These are phyloP conservation scores for Rhyacichthys aspro DNA, from an alignment of 2,797 vertebrate species.

Conservation along the genomic window DNA sequence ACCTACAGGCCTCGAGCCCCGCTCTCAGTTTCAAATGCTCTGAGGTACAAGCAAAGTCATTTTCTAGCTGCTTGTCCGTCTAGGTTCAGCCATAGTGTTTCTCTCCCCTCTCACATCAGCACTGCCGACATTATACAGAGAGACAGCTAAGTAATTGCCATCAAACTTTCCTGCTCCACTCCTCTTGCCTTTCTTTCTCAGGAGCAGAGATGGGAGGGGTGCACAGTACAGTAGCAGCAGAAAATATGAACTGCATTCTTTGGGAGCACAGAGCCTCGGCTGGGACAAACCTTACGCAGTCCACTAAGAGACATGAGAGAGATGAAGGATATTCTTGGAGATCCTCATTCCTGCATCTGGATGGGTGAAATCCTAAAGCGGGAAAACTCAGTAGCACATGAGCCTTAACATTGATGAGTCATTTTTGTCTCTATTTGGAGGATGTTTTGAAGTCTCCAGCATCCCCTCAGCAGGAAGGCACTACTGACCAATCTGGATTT, in stretches of 20 bases:
- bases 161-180: slow-evolving; percentile 71
- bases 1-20: slow-evolving; percentile 21
- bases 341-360: slow-evolving; percentile 21
- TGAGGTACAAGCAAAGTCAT: slow-evolving; percentile 26
- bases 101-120: slow-evolving; percentile 59
- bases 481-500: slow-evolving; percentile 38
- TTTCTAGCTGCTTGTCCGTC: slow-evolving; percentile 55
- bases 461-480: slow-evolving; percentile 33
- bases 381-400: slow-evolving; percentile 24
- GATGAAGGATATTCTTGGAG: slow-evolving; percentile 28
- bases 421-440: slow-evolving; percentile 28
- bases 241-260: slow-evolving; percentile 70
- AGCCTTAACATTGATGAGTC: slow-evolving; percentile 15
- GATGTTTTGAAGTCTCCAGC: slow-evolving; percentile 40
- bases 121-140: slow-evolving; percentile 54
- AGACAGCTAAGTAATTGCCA: slow-evolving; percentile 78
- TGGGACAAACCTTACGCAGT: slow-evolving; percentile 50
- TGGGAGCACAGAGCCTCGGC: slow-evolving; percentile 58
- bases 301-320: slow-evolving; percentile 37
- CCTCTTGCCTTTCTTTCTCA: slow-evolving; percentile 42
- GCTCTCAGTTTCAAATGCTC: slow-evolving; percentile 29
- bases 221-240: slow-evolving; percentile 58
- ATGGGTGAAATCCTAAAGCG: slow-evolving; percentile 39
- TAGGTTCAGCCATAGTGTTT: slow-evolving; percentile 50
- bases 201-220: slow-evolving; percentile 62